Evolutionary conservation across 37 sponge, comb jelly and placozoan species (phyloP).

Genomic region (Spongilla lacustris): DNA sequence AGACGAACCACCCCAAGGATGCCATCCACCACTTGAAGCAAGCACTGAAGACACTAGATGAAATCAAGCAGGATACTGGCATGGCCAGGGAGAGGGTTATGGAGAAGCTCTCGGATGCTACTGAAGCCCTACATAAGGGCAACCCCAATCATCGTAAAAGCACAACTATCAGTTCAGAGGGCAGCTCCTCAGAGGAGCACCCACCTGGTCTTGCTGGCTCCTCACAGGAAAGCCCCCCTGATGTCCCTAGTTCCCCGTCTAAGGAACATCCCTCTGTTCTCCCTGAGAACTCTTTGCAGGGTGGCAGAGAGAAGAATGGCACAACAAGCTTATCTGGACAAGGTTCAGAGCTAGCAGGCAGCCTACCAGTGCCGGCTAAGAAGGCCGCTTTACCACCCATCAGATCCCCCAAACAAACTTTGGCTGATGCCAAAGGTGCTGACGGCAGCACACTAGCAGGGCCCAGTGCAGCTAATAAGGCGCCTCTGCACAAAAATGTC

Average conservation of each 20-base stretch:
- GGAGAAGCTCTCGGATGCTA: conserved; percentile 76
- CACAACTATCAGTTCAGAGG: neutral
- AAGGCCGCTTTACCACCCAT: conserved; percentile 1
- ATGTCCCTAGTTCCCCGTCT: neutral
- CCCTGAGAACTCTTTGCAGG: neutral
- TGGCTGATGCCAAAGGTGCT: neutral
- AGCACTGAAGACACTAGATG: conserved; percentile 48
- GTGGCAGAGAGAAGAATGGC: neutral
- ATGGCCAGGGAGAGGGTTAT: conserved; percentile 77
- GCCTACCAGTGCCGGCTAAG: conserved; percentile 1
- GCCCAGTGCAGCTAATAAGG: neutral
- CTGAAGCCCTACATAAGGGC: conserved; percentile 41
- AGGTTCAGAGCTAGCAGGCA: neutral
- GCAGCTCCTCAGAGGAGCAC: neutral
- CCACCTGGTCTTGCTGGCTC: neutral
- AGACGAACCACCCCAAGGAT: conserved; percentile 23
- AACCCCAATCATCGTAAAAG: neutral
- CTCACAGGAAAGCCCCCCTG: neutral
- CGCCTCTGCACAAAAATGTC: neutral
- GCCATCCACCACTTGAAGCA: conserved; percentile 54
- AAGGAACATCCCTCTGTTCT: neutral
- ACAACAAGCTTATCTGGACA: neutral
- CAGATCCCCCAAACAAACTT: neutral
- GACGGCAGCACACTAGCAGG: neutral
- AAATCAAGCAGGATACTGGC: conserved; percentile 61